These are phyloP conservation scores for Diglossa brunneiventris DNA, from an alignment of 2,113 vertebrate genomes.

Conservation along the genomic window DNA sequence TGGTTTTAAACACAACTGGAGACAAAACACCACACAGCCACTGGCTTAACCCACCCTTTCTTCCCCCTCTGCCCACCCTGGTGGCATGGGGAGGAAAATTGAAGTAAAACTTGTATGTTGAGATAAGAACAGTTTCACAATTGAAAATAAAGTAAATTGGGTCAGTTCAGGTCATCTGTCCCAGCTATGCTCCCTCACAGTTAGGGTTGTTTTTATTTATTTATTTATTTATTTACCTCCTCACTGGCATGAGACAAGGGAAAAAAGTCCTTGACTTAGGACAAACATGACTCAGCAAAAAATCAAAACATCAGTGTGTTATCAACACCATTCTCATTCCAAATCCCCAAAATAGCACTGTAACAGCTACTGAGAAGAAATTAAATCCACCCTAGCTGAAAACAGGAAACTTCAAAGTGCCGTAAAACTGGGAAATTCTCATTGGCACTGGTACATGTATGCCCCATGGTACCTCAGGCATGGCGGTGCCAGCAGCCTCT, in stretches of 20 bases:
- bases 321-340: background rate
- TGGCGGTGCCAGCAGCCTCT: background rate
- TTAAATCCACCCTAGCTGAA: background rate
- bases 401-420: background rate
- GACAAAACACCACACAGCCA: accelerated
- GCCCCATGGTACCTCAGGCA: background rate
- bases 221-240: background rate
- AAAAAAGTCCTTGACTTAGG: background rate
- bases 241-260: background rate
- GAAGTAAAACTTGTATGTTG: background rate
- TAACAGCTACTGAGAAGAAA: background rate
- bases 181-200: background rate
- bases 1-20: background rate
- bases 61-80: accelerated
- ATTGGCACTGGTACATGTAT: accelerated
- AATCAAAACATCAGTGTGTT: background rate
- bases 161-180: background rate
- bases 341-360: background rate
- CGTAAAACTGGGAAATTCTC: background rate
- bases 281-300: background rate
- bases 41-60: accelerated
- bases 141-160: background rate
- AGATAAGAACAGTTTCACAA: background rate
- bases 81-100: too few relatives aligned
- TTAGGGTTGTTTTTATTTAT: too few relatives aligned